phyloP scores from a whole-genome alignment of 2,113 vertebrate genomes.

The Tiliqua scincoides region DNA sequence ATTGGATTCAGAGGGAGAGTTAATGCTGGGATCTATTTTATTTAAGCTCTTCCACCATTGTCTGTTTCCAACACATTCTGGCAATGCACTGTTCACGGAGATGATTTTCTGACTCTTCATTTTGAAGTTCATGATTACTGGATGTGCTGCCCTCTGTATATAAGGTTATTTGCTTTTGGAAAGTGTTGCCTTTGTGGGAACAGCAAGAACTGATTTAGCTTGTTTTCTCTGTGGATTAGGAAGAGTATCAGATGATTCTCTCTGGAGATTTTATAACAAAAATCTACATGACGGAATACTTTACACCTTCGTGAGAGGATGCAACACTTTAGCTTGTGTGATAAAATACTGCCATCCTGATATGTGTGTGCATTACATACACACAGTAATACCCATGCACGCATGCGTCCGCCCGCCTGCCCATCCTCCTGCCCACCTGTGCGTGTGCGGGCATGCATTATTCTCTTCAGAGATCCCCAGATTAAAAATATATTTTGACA shows the following conservation, averaged over 20 bases:
- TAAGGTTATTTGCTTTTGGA: not conserved
- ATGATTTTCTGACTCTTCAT: conserved; percentile 6
- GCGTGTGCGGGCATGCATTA: too few relatives aligned
- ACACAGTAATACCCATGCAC: too few relatives aligned
- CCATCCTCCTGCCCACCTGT: not conserved
- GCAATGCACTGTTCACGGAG: not conserved
- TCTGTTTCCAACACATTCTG: not conserved
- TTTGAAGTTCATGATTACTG: not conserved
- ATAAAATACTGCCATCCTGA: not conserved
- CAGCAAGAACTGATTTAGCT: not conserved
- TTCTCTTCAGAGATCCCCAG: too few relatives aligned
- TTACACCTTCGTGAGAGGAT: conserved; percentile 9
- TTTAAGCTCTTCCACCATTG: not conserved
- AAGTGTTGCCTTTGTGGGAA: conserved; percentile 18
- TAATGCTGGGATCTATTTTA: not conserved
- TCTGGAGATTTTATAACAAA: not conserved
- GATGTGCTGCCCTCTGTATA: not conserved
- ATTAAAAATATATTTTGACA: conserved; percentile 27
- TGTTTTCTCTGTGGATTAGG: not conserved
- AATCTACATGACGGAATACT: not conserved
- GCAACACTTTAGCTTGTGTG: not conserved
- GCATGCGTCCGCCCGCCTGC: too few relatives aligned
- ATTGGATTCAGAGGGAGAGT: not conserved
- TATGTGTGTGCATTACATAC: not conserved
- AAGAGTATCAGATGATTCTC: not conserved